These are phyloP conservation scores for Galerucella pusilla DNA, from an alignment of 2,888 invertebrate species.

Conservation along the genomic window DNA sequence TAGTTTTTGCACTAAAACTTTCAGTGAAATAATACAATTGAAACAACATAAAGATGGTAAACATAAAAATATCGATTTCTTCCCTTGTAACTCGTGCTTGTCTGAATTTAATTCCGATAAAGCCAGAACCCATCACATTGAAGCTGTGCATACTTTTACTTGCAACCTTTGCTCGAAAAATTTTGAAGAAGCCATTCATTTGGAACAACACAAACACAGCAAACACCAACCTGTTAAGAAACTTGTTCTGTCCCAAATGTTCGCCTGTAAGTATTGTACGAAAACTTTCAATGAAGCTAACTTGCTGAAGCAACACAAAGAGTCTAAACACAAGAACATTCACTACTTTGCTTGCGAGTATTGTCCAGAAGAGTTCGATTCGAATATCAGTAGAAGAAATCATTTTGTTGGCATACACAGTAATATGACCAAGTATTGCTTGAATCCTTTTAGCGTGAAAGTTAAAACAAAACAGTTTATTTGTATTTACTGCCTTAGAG, in stretches of 20 bases:
- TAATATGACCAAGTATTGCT: neutral
- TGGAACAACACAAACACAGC: neutral
- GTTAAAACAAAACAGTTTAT: neutral
- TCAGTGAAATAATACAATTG: neutral
- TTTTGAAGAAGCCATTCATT: neutral
- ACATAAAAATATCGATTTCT: slow-evolving; percentile 20
- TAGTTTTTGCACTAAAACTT: slow-evolving; percentile 1
- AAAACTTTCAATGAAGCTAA: neutral
- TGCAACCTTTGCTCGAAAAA: neutral
- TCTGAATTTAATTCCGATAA: slow-evolving; percentile 1
- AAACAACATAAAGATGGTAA: slow-evolving; percentile 10
- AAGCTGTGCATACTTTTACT: neutral
- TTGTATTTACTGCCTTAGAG: neutral
- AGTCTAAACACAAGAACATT: slow-evolving; percentile 11
- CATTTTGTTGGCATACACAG: neutral
- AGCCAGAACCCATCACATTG: neutral
- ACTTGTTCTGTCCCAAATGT: neutral
- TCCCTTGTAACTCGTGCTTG: slow-evolving; percentile 10
- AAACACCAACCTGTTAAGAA: neutral
- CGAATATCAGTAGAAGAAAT: slow-evolving; percentile 20
- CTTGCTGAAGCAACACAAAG: slow-evolving; percentile 2
- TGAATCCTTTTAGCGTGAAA: neutral
- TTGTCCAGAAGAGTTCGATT: slow-evolving; percentile 6
- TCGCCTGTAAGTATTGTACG: neutral
- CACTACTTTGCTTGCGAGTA: slow-evolving; percentile 16